These are phyloP conservation scores for Sitobion miscanthi DNA, from an alignment of 1,140 invertebrate species.

Conservation along the genomic window DNA sequence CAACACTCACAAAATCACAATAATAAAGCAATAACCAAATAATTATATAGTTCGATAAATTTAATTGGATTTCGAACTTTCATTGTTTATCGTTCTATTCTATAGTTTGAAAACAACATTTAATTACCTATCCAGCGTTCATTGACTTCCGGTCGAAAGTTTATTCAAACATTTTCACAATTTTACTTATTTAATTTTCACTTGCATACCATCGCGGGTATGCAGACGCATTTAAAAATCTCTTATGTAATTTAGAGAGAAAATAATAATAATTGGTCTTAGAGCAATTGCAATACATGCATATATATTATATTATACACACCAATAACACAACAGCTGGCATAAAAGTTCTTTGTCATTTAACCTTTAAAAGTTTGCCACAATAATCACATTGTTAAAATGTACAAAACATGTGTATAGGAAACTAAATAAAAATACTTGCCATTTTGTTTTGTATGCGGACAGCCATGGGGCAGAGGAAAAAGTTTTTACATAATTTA, in stretches of 20 bases:
- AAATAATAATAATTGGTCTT: conserved; percentile 34
- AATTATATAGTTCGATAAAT: conserved; percentile 47
- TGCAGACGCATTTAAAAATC: neutral
- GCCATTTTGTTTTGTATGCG: conserved; percentile 36
- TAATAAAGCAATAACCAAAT: conserved; percentile 23
- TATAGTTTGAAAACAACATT: conserved; percentile 33
- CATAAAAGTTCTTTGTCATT: conserved; percentile 45
- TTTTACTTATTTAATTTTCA: conserved; percentile 24
- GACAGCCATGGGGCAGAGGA: conserved; percentile 15
- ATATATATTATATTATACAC: neutral
- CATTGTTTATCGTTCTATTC: conserved; percentile 23
- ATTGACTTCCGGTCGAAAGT: conserved; percentile 1
- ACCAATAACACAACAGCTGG: neutral
- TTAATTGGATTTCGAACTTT: conserved; percentile 21
- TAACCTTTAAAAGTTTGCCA: conserved; percentile 44
- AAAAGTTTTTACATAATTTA: conserved; percentile 57
- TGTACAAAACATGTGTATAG: conserved; percentile 47
- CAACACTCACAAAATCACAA: neutral
- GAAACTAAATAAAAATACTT: conserved; percentile 49
- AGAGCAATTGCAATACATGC: neutral
- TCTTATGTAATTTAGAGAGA: neutral
- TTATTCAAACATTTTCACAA: conserved; percentile 4
- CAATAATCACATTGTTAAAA: conserved; percentile 51
- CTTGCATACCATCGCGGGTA: neutral
- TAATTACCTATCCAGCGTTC: conserved; percentile 21